Conservation (phyloP, 2,797 vertebrate genomes). For the Benthosema pterotum region DNA sequence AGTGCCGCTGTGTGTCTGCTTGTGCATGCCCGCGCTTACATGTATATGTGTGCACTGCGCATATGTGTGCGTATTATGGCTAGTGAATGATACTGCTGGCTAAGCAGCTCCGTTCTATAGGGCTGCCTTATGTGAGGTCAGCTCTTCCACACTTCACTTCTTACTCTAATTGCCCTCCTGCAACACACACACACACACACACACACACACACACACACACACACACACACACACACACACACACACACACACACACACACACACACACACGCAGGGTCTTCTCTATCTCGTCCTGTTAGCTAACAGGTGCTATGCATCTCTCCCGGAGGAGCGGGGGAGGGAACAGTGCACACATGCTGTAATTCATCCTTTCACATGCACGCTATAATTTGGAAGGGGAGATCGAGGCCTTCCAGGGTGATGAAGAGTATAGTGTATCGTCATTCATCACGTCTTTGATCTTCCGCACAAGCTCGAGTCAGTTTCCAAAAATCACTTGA, state of each 20-base stretch:
- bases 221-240: neutral
- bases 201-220: neutral
- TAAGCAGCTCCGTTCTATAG: slow-evolving; percentile 51
- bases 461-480: too few species aligned
- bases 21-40: neutral
- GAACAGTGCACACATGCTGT: slow-evolving; percentile 24
- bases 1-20: slow-evolving; percentile 8
- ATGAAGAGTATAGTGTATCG: too few species aligned
- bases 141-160: slow-evolving; percentile 30
- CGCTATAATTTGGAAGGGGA: too few species aligned
- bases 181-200: neutral
- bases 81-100: slow-evolving; percentile 45
- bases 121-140: slow-evolving; percentile 60
- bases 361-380: neutral
- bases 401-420: too few species aligned
- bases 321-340: slow-evolving; percentile 16
- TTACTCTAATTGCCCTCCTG: slow-evolving; percentile 30
- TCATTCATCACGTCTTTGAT: too few species aligned
- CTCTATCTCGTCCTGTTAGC: slow-evolving; percentile 20
- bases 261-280: slow-evolving; percentile 14
- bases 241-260: slow-evolving; percentile 24
- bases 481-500: too few species aligned
- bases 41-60: slow-evolving; percentile 6
- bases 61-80: slow-evolving; percentile 17
- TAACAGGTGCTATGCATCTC: slow-evolving; percentile 54